Percentiles rank a stretch among this genome's conserved stretches.
These are phyloP conservation scores for Charanyca ferruginea DNA, from an alignment of 2,888 invertebrate species.

Conservation along the genomic window DNA sequence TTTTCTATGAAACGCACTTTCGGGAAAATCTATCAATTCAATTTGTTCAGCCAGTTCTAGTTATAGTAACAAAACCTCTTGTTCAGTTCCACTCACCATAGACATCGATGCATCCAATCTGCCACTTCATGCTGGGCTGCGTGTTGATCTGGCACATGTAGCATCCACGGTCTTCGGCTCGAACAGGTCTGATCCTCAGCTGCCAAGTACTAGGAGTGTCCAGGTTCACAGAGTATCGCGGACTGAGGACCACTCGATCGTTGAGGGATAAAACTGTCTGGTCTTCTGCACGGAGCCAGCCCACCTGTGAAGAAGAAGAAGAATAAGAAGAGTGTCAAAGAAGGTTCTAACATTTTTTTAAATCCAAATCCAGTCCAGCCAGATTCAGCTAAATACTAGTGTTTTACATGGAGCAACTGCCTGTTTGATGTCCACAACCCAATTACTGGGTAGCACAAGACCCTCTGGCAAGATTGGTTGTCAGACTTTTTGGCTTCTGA, in stretches of 20 bases:
- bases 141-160: slow-evolving; percentile 98
- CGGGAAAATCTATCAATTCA: too few relatives aligned
- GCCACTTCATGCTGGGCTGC: slow-evolving; percentile 95
- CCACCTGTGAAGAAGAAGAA: slow-evolving; percentile 92
- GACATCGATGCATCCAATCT: slow-evolving; percentile 96
- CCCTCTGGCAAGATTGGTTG: too few relatives aligned
- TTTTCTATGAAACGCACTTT: too few relatives aligned
- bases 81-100: slow-evolving; percentile 92
- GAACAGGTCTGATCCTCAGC: slow-evolving; percentile 95
- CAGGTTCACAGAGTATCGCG: slow-evolving; percentile 95
- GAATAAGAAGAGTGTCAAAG: slow-evolving; percentile 29
- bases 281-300: slow-evolving; percentile 97
- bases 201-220: slow-evolving; percentile 97
- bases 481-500: too few relatives aligned
- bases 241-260: slow-evolving; percentile 96
- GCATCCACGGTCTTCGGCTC: slow-evolving; percentile 96
- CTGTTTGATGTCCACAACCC: too few relatives aligned
- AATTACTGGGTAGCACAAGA: too few relatives aligned
- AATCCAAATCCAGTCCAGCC: too few relatives aligned
- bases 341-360: too few relatives aligned
- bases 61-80: too few relatives aligned
- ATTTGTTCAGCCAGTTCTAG: too few relatives aligned
- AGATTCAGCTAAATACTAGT: too few relatives aligned
- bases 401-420: too few relatives aligned
- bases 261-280: slow-evolving; percentile 97